Conservation (phyloP, 2,797 vertebrate species). For the Pangasius larnaudii region DNA sequence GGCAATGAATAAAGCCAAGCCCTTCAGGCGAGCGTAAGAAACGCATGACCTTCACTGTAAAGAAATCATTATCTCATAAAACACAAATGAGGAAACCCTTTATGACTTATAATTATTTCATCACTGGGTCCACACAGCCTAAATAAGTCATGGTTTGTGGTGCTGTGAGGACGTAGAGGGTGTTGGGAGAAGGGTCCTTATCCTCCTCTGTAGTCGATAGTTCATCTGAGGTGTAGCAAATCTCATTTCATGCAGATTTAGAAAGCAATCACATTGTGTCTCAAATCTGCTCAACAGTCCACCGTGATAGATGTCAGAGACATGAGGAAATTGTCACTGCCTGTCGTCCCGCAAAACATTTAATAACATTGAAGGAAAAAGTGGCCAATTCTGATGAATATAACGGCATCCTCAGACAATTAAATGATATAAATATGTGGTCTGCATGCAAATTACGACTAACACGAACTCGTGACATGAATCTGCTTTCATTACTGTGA, state of each 20-base stretch:
- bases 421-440: background rate
- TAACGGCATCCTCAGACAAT: background rate
- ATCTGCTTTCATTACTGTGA: background rate
- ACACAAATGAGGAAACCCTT: conserved; percentile 20
- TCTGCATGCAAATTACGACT: background rate
- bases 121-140: background rate
- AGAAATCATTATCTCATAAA: conserved; percentile 27
- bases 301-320: too few species aligned
- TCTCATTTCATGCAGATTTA: conserved; percentile 44
- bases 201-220: background rate
- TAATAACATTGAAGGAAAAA: background rate
- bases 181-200: background rate
- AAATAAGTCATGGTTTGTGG: conserved; percentile 13
- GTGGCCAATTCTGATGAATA: background rate
- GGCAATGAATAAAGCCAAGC: conserved; percentile 1
- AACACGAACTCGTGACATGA: background rate
- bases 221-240: conserved; percentile 31
- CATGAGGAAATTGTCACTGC: background rate
- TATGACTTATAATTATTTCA: conserved; percentile 4
- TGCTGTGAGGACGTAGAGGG: background rate
- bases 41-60: conserved; percentile 25
- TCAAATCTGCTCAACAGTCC: conserved; percentile 31
- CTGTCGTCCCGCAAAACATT: background rate
- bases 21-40: conserved; percentile 12
- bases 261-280: conserved; percentile 24